Conservation (phyloP, 2,888 invertebrate genomes). For the Colostygia pectinataria region DNA sequence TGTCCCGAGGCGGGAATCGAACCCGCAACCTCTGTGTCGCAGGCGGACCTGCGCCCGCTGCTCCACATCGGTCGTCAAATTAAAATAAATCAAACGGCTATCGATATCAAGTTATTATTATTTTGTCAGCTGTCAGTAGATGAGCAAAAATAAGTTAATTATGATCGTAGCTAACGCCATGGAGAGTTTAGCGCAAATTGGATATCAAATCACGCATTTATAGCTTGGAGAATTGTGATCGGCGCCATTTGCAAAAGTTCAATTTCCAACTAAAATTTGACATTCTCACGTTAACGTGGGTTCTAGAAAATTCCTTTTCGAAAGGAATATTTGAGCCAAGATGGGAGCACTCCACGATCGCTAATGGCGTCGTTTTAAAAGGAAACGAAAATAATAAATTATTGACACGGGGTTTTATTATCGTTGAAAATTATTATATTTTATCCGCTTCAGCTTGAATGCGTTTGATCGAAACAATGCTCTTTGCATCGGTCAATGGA, state of each 20-base stretch:
- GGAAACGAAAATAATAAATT: conserved; percentile 77
- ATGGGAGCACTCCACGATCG: conserved; percentile 60
- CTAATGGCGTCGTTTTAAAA: conserved; percentile 73
- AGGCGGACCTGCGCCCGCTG: no score
- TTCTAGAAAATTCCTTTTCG: conserved; percentile 58
- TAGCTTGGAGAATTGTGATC: conserved; percentile 50
- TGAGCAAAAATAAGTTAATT: no score
- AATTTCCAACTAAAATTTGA: conserved; percentile 60
- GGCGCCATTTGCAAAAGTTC: conserved; percentile 46
- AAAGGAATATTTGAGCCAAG: conserved; percentile 59
- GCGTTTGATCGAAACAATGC: conserved; percentile 53
- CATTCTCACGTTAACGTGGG: conserved; percentile 50
- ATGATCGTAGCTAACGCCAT: no score
- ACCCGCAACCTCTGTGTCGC: no score
- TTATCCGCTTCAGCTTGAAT: conserved; percentile 42
- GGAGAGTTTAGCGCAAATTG: conserved; percentile 37
- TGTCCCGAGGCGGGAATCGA: no score
- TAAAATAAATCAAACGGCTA: no score
- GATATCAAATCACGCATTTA: conserved; percentile 47
- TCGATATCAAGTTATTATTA: no score
- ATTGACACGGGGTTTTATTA: conserved; percentile 70
- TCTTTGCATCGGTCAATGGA: conserved; percentile 60
- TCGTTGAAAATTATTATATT: conserved; percentile 62
- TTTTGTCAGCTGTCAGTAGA: no score
- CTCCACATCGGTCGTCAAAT: no score